phyloP scores from a whole-genome alignment of 92 coral and sea anemone species.

The Porites rus region DNA sequence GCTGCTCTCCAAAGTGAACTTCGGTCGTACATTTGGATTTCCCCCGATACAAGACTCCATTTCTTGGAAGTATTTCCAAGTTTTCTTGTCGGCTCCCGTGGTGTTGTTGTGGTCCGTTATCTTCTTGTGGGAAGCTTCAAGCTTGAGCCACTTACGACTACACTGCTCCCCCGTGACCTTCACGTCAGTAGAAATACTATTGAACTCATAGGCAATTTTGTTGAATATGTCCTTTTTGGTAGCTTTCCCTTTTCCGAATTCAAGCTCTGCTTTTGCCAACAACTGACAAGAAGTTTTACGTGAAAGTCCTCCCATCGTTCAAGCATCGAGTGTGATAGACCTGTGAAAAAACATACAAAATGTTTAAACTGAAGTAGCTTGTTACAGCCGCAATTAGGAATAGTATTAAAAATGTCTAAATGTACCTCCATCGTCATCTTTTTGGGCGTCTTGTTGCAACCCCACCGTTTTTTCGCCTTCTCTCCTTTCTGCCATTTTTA shows the following conservation, averaged over 20 bases:
- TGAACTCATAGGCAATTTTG: slow-evolving; percentile 49
- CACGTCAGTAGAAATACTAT: slow-evolving; percentile 37
- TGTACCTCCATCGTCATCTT: slow-evolving; percentile 8
- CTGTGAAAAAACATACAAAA: slow-evolving; percentile 25
- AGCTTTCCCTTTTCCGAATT: slow-evolving; percentile 59
- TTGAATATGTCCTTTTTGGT: slow-evolving; percentile 63
- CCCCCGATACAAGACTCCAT: slow-evolving; percentile 64
- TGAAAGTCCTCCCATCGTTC: no score
- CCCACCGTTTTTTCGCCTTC: slow-evolving; percentile 22
- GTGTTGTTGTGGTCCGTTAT: slow-evolving; percentile 66
- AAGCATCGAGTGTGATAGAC: not conserved
- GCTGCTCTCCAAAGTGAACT: slow-evolving; percentile 58
- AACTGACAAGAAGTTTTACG: no score
- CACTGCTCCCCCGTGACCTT: slow-evolving; percentile 75
- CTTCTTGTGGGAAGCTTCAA: slow-evolving; percentile 61
- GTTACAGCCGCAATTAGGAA: slow-evolving; percentile 5
- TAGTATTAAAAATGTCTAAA: slow-evolving; percentile 12
- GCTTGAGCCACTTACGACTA: slow-evolving; percentile 66
- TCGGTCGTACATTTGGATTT: slow-evolving; percentile 73
- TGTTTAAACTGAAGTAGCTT: slow-evolving; percentile 16
- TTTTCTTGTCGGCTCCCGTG: slow-evolving; percentile 58
- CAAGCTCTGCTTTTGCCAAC: slow-evolving; percentile 3
- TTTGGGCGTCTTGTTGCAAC: slow-evolving; percentile 24
- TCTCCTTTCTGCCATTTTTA: slow-evolving; percentile 22
- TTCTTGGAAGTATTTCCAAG: slow-evolving; percentile 66